A percentile compares a stretch with the other conserved stretches of the same genome.
Conservation (phyloP, 2,888 invertebrate genomes). For the Torymus auratus region DNA sequence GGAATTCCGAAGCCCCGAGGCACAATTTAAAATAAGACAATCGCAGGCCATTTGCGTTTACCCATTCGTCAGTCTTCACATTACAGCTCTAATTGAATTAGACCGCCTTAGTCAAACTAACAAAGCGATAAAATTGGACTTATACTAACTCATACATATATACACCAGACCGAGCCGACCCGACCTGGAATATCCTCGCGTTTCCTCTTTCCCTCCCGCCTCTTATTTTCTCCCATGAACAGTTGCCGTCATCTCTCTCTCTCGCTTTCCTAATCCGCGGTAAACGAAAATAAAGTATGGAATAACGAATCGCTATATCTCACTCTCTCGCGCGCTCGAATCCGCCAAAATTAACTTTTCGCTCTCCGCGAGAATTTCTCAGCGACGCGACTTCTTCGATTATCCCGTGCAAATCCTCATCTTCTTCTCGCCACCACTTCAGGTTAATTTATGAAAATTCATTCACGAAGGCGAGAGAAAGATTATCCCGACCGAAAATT, state of each 20-base stretch:
- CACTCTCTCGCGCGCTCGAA: not conserved
- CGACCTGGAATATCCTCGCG: no score
- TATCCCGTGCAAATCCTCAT: conserved; percentile 15
- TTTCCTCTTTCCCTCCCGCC: not conserved
- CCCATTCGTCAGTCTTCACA: not conserved
- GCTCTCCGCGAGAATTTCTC: not conserved
- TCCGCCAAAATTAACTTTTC: conserved; percentile 42
- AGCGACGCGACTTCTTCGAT: conserved; percentile 4
- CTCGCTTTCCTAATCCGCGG: conserved; percentile 10
- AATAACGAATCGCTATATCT: conserved; percentile 13
- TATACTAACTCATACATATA: not conserved
- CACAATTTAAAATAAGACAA: not conserved
- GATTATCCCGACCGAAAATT: conserved; percentile 13
- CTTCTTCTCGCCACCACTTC: not conserved
- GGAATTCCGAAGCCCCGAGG: not conserved
- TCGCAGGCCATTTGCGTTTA: not conserved
- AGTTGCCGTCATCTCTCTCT: not conserved
- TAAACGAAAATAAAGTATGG: conserved; percentile 43
- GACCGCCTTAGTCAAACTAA: conserved; percentile 31
- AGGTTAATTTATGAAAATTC: conserved; percentile 39
- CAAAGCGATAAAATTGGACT: conserved; percentile 25
- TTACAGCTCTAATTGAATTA: conserved; percentile 24
- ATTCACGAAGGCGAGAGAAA: not conserved
- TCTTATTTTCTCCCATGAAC: conserved; percentile 2
- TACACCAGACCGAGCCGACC: not conserved